Base-by-base conservation (phyloP, 2,113 vertebrate species). In the Nycticebus coucang region DNA sequence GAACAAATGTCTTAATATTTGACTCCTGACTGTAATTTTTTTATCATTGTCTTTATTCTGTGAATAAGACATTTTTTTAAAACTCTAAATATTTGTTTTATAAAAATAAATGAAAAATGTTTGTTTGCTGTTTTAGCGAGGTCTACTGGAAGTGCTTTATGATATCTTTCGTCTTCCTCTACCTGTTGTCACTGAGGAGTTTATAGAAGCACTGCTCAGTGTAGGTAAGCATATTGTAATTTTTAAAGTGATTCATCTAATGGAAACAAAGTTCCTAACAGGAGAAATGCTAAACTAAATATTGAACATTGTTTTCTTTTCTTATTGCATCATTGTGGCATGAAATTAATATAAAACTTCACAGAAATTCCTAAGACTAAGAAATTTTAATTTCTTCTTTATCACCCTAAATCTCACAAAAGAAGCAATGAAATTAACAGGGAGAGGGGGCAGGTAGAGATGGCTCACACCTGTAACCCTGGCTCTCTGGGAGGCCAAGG, bases 81-180 rank as follows among this genome's bases (percentile, higher is more conserved):
- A 24, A 33, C 45, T 55, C 30, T 89, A 72, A 79, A 64, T 14
- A 19, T 83, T 50, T 9, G 78, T 80, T 83, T 7, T 9, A 22
- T 85, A 84, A 87, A 80, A 97, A 45, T 79, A 90, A 95, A 60
- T 83, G 12, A 87, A 80, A 4, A 87, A 0, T 95, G 7, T 79
- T 72, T 92, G 78, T 84, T 97, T 87, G 45, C 92, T 89, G 74
- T 97, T 97, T 19, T 97, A 99, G 99, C 98, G 99, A 98, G 99
- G 99, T 92, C 98, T 99, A 75, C 98, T 99, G 97, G 99, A 99
- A 97, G 99, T 99, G 95, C 98, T 99, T 75, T 99, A 99, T 96
- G 99, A 99, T 95, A 99, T 99, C 97, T 99, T 99, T 98, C 99
- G 99, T 89, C 99, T 99, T 96, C 99, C 99, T 97, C 98, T 99